phyloP scores from a whole-genome alignment of 2,797 vertebrate species.

The Selene dorsalis region DNA sequence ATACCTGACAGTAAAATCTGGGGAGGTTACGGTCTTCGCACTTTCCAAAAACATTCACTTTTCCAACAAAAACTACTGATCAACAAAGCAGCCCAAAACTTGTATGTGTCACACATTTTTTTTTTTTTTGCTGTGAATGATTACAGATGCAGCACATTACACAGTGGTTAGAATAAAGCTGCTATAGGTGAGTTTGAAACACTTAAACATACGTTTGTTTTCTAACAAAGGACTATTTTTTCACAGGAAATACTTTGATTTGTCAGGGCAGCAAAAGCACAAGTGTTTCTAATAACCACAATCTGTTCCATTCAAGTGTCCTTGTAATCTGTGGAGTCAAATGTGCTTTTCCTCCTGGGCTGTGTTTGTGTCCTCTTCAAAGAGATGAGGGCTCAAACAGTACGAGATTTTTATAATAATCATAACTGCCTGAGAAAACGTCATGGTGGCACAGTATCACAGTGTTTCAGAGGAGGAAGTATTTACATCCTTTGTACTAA shows the following conservation, averaged over 20 bases:
- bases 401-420: too few species aligned
- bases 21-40: conserved; percentile 8
- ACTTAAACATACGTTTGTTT: not conserved
- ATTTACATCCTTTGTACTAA: too few species aligned
- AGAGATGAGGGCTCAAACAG: too few species aligned
- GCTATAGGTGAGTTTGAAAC: not conserved
- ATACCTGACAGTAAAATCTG: conserved; percentile 29
- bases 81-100: conserved; percentile 23
- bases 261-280: too few species aligned
- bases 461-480: too few species aligned
- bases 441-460: not conserved
- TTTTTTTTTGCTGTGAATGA: conserved; percentile 4
- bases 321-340: too few species aligned
- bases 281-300: too few species aligned
- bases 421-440: too few species aligned
- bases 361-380: too few species aligned
- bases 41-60: conserved; percentile 41
- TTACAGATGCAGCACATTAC: conserved; percentile 31
- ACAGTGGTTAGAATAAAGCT: not conserved
- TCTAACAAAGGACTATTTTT: not conserved
- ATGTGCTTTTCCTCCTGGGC: too few species aligned
- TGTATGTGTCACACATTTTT: conserved; percentile 10
- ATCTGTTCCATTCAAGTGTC: too few species aligned
- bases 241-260: too few species aligned
- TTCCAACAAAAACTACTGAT: conserved; percentile 55